Percentiles rank a stretch among this genome's conserved stretches.
Conservation (phyloP, 2,113 vertebrate genomes). For the Piaya cayana region DNA sequence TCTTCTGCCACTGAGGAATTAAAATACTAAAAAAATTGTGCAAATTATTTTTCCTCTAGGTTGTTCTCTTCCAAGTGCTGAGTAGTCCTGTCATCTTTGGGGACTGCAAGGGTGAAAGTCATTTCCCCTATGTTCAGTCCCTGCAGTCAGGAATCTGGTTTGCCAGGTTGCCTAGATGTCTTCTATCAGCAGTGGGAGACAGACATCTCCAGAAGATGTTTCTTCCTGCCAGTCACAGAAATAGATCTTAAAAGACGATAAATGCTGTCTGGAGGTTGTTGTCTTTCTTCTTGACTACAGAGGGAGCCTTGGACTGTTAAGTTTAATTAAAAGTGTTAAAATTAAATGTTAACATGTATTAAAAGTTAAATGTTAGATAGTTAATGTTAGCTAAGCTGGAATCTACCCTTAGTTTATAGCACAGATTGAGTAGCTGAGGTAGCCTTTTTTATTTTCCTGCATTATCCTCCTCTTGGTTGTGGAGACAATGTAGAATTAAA, state of each 20-base stretch:
- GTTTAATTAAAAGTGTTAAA: background rate
- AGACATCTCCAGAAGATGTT: background rate
- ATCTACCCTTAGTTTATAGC: background rate
- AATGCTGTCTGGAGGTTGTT: background rate
- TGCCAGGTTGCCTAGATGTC: background rate
- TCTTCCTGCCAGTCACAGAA: background rate
- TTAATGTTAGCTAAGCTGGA: background rate
- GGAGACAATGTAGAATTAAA: background rate
- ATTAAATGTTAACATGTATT: too few species aligned
- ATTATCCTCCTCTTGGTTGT: background rate
- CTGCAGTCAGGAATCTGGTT: background rate
- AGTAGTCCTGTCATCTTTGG: background rate
- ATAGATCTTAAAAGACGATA: background rate
- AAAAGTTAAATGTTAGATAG: too few species aligned
- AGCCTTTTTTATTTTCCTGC: background rate
- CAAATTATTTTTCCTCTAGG: background rate
- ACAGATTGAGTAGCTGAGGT: background rate
- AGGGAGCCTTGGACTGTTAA: background rate
- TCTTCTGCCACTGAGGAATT: background rate
- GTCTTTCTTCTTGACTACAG: background rate
- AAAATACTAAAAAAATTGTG: background rate
- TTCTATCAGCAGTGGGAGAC: background rate
- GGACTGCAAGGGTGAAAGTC: background rate
- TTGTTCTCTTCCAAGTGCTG: background rate
- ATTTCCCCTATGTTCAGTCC: background rate